A percentile compares a stretch with the other conserved stretches of the same genome.
Conservation (phyloP, 2,888 invertebrate genomes). For the Coelopa pilipes region DNA sequence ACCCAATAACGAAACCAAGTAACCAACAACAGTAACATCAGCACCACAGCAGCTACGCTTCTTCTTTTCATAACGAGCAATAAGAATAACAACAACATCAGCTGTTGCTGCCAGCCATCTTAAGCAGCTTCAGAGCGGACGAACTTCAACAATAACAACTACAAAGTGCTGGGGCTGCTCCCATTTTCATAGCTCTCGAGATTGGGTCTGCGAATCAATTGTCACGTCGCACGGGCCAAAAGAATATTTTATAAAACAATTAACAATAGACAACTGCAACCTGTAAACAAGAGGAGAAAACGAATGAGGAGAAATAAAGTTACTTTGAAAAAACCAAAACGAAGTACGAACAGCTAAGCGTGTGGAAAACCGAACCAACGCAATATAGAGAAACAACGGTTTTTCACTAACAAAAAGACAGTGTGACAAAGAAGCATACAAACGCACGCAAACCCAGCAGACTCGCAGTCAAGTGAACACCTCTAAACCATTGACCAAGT, state of each 20-base stretch:
- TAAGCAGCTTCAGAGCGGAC: not conserved
- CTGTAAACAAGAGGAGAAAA: slow-evolving; percentile 10
- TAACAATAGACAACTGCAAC: not conserved
- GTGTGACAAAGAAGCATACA: not conserved
- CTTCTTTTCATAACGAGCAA: not conserved
- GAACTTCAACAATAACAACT: not conserved
- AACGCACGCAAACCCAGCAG: not conserved
- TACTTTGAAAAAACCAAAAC: slow-evolving; percentile 1
- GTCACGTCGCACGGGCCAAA: slow-evolving; percentile 42
- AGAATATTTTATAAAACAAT: slow-evolving; percentile 5
- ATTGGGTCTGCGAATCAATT: slow-evolving; percentile 33
- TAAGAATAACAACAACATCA: slow-evolving; percentile 22
- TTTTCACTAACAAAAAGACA: slow-evolving; percentile 11
- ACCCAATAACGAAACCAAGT: slow-evolving; percentile 27
- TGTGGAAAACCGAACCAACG: not conserved
- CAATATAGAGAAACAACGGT: slow-evolving; percentile 6
- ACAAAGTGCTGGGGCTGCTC: slow-evolving; percentile 32
- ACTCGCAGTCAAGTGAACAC: slow-evolving; percentile 1
- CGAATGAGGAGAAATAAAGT: not conserved
- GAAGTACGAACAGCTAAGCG: not conserved
- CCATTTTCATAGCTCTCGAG: slow-evolving; percentile 24
- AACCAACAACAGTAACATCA: slow-evolving; percentile 39
- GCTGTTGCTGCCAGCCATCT: slow-evolving; percentile 23
- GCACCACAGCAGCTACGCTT: slow-evolving; percentile 13
- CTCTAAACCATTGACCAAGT: not conserved